These are phyloP conservation scores for Brachymystax lenok DNA, from an alignment of 2,797 vertebrate genomes.

Conservation along the genomic window DNA sequence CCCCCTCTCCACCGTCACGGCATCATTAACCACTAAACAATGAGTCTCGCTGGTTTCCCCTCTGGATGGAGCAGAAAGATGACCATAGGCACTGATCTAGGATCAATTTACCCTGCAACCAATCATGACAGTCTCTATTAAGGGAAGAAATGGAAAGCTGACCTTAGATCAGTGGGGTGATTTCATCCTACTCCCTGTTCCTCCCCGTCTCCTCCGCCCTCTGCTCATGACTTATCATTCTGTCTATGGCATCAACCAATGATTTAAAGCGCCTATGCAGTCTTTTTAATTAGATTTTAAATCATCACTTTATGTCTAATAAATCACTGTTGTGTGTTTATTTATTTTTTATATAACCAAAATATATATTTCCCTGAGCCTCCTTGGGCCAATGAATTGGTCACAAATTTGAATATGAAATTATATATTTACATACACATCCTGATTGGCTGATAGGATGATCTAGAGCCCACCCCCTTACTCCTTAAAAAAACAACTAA, in stretches of 20 bases:
- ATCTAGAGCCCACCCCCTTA: too few relatives aligned
- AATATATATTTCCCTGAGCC: too few relatives aligned
- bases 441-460: too few relatives aligned
- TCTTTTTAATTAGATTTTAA: too few relatives aligned
- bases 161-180: not conserved
- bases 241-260: not conserved
- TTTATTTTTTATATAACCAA: too few relatives aligned
- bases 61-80: not conserved
- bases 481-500: too few relatives aligned
- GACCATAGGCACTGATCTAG: slow-evolving; percentile 22
- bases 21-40: slow-evolving; percentile 44
- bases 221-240: not conserved
- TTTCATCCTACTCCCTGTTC: not conserved
- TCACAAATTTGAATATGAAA: too few relatives aligned
- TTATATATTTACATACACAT: too few relatives aligned
- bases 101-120: slow-evolving; percentile 21
- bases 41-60: slow-evolving; percentile 21
- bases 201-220: not conserved
- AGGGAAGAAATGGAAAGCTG: not conserved
- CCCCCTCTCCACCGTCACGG: not conserved
- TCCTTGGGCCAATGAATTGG: too few relatives aligned
- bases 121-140: slow-evolving; percentile 25
- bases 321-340: too few relatives aligned
- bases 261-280: too few relatives aligned
- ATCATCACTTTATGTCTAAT: too few relatives aligned